A percentile compares a stretch with the other conserved stretches of the same genome.
Evolutionary conservation across 2,888 invertebrate species (phyloP).

Genomic region (Ophion slaviceki): DNA sequence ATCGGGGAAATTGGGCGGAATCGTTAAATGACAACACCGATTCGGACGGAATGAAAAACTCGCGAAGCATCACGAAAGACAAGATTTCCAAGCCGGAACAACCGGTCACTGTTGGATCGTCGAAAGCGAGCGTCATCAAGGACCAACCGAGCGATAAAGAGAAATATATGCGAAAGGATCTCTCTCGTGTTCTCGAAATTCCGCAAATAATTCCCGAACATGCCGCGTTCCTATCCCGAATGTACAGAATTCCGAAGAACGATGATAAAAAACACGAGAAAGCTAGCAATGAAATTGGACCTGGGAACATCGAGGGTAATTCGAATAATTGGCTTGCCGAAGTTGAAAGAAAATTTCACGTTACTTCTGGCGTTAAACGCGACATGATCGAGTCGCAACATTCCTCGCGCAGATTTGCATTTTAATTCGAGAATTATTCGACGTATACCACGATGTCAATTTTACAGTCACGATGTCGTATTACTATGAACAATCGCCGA

Average conservation of each 20-base stretch:
- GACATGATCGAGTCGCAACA: constrained; percentile 2
- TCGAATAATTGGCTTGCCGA: constrained; percentile 43
- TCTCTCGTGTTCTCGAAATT: neutral
- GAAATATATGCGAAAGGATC: constrained; percentile 25
- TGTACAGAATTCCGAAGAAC: constrained; percentile 4
- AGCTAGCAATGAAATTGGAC: constrained; percentile 44
- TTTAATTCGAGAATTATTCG: neutral
- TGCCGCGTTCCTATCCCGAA: neutral
- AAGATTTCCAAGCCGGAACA: constrained; percentile 3
- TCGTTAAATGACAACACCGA: neutral
- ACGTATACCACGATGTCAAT: neutral
- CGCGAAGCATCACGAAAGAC: neutral
- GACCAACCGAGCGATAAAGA: constrained; percentile 8
- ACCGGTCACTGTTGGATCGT: constrained; percentile 15
- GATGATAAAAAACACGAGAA: constrained; percentile 25
- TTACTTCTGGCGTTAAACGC: constrained; percentile 37
- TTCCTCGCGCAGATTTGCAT: neutral
- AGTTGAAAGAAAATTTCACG: constrained; percentile 40
- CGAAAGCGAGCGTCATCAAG: constrained; percentile 1
- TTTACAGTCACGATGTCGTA: no score
- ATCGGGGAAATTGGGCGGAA: constrained; percentile 13
- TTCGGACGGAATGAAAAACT: neutral
- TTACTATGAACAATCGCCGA: no score
- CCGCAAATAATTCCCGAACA: neutral
- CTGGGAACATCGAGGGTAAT: constrained; percentile 39